Percentiles rank a stretch among this genome's conserved stretches.
These are phyloP conservation scores for Zele albiditarsus DNA, from an alignment of 2,888 invertebrate species.

Conservation along the genomic window DNA sequence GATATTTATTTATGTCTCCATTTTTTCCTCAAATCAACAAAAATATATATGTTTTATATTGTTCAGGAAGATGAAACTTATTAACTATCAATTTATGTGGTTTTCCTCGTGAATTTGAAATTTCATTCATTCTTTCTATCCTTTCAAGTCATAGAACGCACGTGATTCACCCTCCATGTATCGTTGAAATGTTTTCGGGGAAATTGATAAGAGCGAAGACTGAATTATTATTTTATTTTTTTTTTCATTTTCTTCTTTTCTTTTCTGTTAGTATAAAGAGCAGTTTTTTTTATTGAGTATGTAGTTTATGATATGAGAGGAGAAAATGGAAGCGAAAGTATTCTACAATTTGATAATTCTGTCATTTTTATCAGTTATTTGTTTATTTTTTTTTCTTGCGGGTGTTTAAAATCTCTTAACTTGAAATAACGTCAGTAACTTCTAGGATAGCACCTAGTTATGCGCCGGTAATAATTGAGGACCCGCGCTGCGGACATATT, in stretches of 20 bases:
- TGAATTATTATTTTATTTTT: conserved; percentile 17
- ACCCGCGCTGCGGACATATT: conserved; percentile 1
- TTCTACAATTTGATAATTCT: conserved; percentile 32
- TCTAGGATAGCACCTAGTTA: conserved; percentile 31
- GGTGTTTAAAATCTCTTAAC: conserved; percentile 27
- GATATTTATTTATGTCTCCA: not conserved
- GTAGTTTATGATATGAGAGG: conserved; percentile 29
- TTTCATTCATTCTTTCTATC: not conserved
- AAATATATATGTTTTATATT: conserved; percentile 14
- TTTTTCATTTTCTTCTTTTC: not conserved
- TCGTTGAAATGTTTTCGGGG: conserved; percentile 18
- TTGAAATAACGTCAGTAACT: conserved; percentile 33
- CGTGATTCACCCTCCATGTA: conserved; percentile 19
- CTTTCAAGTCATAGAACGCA: not conserved
- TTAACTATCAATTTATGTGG: conserved; percentile 10
- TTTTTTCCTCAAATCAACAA: conserved; percentile 12
- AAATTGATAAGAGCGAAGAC: conserved; percentile 33
- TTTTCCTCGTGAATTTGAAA: not conserved
- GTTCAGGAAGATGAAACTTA: not conserved
- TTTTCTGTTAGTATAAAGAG: conserved; percentile 31
- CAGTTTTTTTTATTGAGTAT: conserved; percentile 15
- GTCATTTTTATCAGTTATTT: conserved; percentile 13
- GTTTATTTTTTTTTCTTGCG: conserved; percentile 6
- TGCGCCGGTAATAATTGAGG: conserved; percentile 19
- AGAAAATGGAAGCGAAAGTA: conserved; percentile 43